Percentiles rank a stretch among this genome's conserved stretches.
Evolutionary conservation across 2,888 invertebrate species (phyloP).

Genomic region (Chironomus riparius): DNA sequence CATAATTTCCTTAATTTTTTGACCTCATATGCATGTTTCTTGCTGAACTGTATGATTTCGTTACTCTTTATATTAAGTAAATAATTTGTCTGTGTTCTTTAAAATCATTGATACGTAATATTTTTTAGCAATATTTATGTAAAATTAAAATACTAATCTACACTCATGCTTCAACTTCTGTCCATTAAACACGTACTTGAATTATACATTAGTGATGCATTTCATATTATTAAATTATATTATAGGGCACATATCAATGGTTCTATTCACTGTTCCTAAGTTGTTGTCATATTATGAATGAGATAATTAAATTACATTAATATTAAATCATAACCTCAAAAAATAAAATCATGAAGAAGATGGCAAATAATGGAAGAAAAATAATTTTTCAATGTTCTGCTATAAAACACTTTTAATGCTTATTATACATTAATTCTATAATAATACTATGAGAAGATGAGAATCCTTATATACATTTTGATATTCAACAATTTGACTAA

Average conservation of each 20-base stretch:
- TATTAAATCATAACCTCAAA: background rate
- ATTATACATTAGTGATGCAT: background rate
- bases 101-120: background rate
- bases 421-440: too few species aligned
- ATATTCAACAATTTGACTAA: too few species aligned
- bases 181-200: background rate
- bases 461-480: too few species aligned
- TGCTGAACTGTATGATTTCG: too few species aligned
- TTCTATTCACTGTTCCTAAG: conserved; percentile 4
- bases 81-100: background rate
- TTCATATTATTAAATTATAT: background rate
- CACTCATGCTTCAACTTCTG: background rate
- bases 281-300: background rate
- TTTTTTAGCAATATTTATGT: conserved; percentile 6
- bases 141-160: background rate
- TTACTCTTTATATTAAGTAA: too few species aligned
- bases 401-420: background rate
- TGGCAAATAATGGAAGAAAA: background rate
- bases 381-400: background rate
- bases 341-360: background rate
- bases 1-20: too few species aligned
- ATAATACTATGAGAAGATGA: too few species aligned
- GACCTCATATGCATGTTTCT: too few species aligned
- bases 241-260: background rate
- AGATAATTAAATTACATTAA: background rate